phyloP scores from a whole-genome alignment of 2,797 vertebrate species.

The Gallinago solitaria region DNA sequence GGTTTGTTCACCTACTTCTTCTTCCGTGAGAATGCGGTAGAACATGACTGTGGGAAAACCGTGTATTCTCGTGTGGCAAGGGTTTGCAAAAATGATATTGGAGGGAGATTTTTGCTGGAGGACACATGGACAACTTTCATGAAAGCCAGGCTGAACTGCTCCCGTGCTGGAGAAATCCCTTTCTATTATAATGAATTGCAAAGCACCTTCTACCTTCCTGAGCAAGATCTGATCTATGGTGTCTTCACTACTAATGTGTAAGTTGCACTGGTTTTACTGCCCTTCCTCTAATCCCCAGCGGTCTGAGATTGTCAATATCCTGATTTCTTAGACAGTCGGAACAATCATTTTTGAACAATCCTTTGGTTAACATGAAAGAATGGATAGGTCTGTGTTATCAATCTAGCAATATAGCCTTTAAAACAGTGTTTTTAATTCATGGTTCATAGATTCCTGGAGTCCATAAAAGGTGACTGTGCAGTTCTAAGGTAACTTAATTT shows the following conservation, averaged over 20 bases:
- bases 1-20: slow-evolving; percentile 97
- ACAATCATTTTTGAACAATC: background rate
- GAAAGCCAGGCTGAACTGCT: slow-evolving; percentile 97
- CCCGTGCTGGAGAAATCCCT: slow-evolving; percentile 94
- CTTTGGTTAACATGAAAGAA: background rate
- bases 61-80: slow-evolving; percentile 95
- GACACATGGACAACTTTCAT: slow-evolving; percentile 99
- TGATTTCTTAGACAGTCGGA: background rate
- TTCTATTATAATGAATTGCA: slow-evolving; percentile 98
- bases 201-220: slow-evolving; percentile 96
- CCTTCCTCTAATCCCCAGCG: background rate
- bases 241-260: slow-evolving; percentile 99
- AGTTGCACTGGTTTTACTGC: slow-evolving; percentile 72
- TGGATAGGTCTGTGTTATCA: background rate
- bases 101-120: slow-evolving; percentile 94
- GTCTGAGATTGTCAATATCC: background rate
- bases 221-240: slow-evolving; percentile 96
- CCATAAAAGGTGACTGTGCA: background rate
- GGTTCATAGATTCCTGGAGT: background rate
- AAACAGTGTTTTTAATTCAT: background rate
- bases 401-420: background rate
- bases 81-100: slow-evolving; percentile 96
- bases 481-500: background rate
- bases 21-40: slow-evolving; percentile 94
- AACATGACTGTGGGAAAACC: slow-evolving; percentile 95